Evolutionary conservation across 2,113 vertebrate species (phyloP).

Genomic region (Synchiropus splendidus): DNA sequence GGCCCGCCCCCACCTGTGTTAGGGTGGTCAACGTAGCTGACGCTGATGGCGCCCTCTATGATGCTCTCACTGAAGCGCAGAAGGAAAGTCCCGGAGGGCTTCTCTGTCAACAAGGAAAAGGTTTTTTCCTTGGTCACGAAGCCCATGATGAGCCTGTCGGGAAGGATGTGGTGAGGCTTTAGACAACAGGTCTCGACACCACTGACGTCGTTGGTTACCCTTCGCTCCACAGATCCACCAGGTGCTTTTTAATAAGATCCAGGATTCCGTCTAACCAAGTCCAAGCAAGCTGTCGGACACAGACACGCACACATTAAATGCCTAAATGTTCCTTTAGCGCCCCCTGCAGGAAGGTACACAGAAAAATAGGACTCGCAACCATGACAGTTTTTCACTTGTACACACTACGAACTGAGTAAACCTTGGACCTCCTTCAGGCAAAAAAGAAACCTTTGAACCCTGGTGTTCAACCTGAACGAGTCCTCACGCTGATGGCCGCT

Average conservation of each 20-base stretch:
- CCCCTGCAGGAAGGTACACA: no score
- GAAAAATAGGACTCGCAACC: no score
- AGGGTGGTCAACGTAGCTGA: conserved; percentile 84
- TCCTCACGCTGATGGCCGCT: no score
- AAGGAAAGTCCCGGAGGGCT: conserved; percentile 77
- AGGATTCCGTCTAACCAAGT: conserved; percentile 89
- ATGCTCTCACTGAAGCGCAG: conserved; percentile 90
- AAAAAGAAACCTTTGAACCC: no score
- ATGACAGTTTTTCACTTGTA: no score
- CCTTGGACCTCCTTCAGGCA: no score
- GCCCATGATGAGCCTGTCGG: conserved; percentile 78
- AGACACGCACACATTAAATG: no score
- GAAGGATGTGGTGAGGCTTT: neutral
- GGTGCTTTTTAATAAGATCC: conserved; percentile 84
- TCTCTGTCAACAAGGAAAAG: conserved; percentile 66
- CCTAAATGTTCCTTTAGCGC: no score
- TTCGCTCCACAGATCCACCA: conserved; percentile 82
- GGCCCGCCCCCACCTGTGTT: conserved; percentile 64
- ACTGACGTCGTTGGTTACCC: conserved; percentile 69
- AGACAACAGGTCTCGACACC: neutral
- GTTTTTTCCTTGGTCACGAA: conserved; percentile 83
- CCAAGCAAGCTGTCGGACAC: conserved; percentile 78
- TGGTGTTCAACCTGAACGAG: no score
- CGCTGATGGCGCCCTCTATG: conserved; percentile 85
- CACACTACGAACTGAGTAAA: no score